phyloP scores from a whole-genome alignment of 2,797 vertebrate genomes.

The Acropternis orthonyx region DNA sequence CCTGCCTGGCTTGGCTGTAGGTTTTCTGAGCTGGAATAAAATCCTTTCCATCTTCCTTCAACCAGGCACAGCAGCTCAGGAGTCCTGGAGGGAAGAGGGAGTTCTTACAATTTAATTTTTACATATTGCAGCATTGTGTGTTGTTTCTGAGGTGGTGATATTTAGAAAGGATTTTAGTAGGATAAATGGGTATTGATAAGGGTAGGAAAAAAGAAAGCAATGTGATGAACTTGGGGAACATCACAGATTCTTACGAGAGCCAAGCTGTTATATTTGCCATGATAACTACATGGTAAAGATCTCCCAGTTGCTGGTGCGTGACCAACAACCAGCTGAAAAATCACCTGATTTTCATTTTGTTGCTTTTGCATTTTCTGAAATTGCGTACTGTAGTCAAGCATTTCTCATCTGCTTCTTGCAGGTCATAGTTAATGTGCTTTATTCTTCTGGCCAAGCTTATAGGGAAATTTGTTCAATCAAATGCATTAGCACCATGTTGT shows the following conservation, averaged over 20 bases:
- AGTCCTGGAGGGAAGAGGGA: not conserved
- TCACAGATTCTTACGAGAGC: not conserved
- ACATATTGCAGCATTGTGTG: not conserved
- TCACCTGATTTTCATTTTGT: not conserved
- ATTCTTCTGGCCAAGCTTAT: not conserved
- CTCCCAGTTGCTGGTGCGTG: not conserved
- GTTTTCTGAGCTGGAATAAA: not conserved
- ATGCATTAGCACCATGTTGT: not conserved
- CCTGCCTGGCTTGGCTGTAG: not conserved
- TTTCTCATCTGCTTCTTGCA: not conserved
- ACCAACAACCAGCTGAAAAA: not conserved
- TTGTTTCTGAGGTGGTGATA: not conserved
- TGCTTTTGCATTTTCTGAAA: not conserved
- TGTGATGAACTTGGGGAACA: not conserved
- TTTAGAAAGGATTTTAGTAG: not conserved
- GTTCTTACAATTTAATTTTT: not conserved
- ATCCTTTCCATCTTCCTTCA: not conserved
- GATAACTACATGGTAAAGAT: not conserved
- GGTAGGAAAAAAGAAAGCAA: not conserved
- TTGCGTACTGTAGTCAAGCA: not conserved
- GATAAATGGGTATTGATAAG: accelerated
- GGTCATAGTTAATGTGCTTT: not conserved
- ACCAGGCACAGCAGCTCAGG: not conserved
- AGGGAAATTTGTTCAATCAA: not conserved
- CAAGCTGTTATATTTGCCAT: not conserved